Base-by-base conservation (phyloP, 2,797 vertebrate genomes). In the Chiroxiphia lanceolata region DNA sequence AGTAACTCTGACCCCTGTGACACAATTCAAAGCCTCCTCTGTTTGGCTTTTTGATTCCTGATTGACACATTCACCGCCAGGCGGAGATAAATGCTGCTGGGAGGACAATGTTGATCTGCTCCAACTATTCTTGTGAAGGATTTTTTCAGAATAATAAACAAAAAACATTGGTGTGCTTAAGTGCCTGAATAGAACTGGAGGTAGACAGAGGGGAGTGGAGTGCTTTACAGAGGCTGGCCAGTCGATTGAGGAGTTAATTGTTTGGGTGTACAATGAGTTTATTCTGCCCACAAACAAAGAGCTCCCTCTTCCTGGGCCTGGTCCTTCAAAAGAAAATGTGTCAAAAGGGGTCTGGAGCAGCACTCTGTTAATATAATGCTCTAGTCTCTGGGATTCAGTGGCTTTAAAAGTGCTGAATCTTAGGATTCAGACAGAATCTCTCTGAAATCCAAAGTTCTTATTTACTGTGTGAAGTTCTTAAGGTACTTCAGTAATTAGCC, bases 21-120 rank as follows among this genome's bases (percentile, higher is more conserved):
- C 97, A 98, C 95, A 36, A 95, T 94, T 98, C 98, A 98, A 98
- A 98, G 98, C 96, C 97, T 96, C 92, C 96, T 98, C 97, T 98
- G 97, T 98, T 98, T 98, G 96, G 96, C 98, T 98, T 98, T 98
- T 98, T 98, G 98, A 98, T 98, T 98, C 94, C 97, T 98, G 98
- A 98, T 98, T 98, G 98, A 98, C 98, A 97, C 93, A 94, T 96
- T 98, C 68, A 80, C 97, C 98, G 97, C 97, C 93, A 25, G 95
- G 93, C 93, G 3, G 97, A 98, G 98, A 98, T 95, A 98, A 98
- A 98, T 97, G 97, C 97, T 42, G 33, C 76, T 92, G 85, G 38
- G 91, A 96, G 94, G 97, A 98, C 97, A 98, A 98, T 98, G 98
- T 98, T 98, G 98, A 98, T 98, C 97, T 26, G 90, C 98, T 97